A percentile compares a stretch with the other conserved stretches of the same genome.
Conservation (phyloP, 2,888 invertebrate genomes). For the Dicycla oo region DNA sequence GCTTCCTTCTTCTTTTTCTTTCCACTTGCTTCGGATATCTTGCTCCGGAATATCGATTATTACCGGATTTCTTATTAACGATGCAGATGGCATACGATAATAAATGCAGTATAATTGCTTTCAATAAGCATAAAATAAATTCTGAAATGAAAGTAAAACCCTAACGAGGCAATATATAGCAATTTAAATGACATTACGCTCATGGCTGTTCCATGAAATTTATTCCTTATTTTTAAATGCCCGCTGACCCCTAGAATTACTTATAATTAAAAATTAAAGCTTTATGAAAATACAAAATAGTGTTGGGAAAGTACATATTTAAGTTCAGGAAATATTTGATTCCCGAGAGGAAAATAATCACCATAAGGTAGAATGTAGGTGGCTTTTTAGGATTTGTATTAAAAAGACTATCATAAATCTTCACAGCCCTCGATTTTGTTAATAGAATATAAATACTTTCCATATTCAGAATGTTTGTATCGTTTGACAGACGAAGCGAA, state of each 20-base stretch:
- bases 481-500: neutral
- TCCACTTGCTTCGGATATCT: constrained; percentile 1
- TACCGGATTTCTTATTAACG: neutral
- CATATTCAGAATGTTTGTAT: neutral
- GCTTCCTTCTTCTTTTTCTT: too few relatives aligned
- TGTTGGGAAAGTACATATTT: too few relatives aligned
- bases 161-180: constrained; percentile 30
- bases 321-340: constrained; percentile 1
- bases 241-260: constrained; percentile 57
- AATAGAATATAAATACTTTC: too few relatives aligned
- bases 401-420: too few relatives aligned
- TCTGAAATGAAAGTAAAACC: constrained; percentile 18
- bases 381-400: too few relatives aligned
- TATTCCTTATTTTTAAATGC: constrained; percentile 8
- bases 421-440: too few relatives aligned
- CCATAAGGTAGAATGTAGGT: too few relatives aligned
- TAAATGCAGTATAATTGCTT: constrained; percentile 19
- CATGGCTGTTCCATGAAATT: neutral
- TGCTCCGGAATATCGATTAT: neutral
- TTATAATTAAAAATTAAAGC: constrained; percentile 38
- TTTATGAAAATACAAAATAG: constrained; percentile 57
- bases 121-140: constrained; percentile 15
- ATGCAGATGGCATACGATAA: constrained; percentile 3
- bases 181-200: constrained; percentile 16
- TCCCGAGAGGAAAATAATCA: neutral